These are phyloP conservation scores for Aplodontia rufa DNA, from an alignment of 2,113 vertebrate species.

Conservation along the genomic window DNA sequence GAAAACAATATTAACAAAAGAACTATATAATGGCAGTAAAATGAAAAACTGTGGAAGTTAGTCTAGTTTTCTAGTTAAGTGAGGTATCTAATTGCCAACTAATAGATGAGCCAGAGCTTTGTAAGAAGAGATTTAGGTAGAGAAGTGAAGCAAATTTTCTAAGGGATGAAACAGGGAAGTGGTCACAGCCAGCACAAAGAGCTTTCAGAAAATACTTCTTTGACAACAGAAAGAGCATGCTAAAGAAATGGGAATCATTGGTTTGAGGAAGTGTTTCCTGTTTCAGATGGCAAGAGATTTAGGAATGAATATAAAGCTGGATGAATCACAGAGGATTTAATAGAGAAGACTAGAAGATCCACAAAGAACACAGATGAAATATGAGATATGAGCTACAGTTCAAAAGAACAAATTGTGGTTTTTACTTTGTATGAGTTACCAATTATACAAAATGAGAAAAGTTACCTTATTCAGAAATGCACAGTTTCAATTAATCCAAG, in stretches of 20 bases:
- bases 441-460: background rate
- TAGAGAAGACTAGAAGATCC: background rate
- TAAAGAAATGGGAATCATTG: background rate
- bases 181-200: background rate
- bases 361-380: background rate
- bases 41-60: background rate
- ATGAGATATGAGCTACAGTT: background rate
- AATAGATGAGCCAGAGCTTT: background rate
- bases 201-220: background rate
- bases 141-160: background rate
- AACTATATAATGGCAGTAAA: background rate
- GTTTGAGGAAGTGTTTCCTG: background rate
- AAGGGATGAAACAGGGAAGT: background rate
- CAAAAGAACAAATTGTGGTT: background rate
- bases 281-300: background rate
- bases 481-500: background rate
- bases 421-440: background rate
- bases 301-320: background rate
- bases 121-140: background rate
- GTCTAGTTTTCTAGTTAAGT: background rate
- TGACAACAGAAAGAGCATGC: background rate
- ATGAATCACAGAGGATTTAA: background rate
- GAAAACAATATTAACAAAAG: background rate
- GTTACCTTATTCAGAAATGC: background rate
- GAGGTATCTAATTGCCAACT: background rate